A percentile compares a stretch with the other conserved stretches of the same genome.
phyloP scores from a whole-genome alignment of 2,888 invertebrate species.

The Tipula vernalis region DNA sequence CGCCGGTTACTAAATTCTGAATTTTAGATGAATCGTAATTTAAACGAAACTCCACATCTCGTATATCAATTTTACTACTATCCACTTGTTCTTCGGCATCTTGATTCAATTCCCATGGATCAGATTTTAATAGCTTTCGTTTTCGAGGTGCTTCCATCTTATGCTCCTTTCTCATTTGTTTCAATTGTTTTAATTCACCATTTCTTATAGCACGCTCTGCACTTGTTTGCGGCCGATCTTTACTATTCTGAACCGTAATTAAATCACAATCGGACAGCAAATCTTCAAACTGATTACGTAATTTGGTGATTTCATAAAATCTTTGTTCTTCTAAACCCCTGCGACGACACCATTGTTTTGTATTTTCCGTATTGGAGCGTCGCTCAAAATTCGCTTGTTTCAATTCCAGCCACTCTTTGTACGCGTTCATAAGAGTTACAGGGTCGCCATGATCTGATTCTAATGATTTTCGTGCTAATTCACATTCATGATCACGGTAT shows the following conservation, averaged over 20 bases:
- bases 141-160: conserved; percentile 56
- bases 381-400: conserved; percentile 42
- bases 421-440: conserved; percentile 74
- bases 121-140: conserved; percentile 61
- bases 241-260: conserved; percentile 38
- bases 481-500: conserved; percentile 70
- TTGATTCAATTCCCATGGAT: conserved; percentile 49
- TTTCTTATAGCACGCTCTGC: conserved; percentile 69
- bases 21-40: conserved; percentile 62
- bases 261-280: conserved; percentile 61
- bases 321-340: conserved; percentile 88
- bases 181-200: conserved; percentile 79
- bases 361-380: conserved; percentile 26
- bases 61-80: conserved; percentile 53
- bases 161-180: conserved; percentile 64
- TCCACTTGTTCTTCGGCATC: conserved; percentile 38
- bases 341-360: conserved; percentile 74
- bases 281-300: conserved; percentile 77
- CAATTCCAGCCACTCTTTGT: conserved; percentile 77
- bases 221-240: conserved; percentile 45
- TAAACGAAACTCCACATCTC: conserved; percentile 78
- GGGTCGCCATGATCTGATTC: conserved; percentile 96
- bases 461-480: conserved; percentile 61
- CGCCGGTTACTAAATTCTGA: conserved; percentile 49
- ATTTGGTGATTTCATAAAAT: conserved; percentile 90